Conservation (phyloP, 2,888 invertebrate genomes). For the Anagyrus pseudococci region DNA sequence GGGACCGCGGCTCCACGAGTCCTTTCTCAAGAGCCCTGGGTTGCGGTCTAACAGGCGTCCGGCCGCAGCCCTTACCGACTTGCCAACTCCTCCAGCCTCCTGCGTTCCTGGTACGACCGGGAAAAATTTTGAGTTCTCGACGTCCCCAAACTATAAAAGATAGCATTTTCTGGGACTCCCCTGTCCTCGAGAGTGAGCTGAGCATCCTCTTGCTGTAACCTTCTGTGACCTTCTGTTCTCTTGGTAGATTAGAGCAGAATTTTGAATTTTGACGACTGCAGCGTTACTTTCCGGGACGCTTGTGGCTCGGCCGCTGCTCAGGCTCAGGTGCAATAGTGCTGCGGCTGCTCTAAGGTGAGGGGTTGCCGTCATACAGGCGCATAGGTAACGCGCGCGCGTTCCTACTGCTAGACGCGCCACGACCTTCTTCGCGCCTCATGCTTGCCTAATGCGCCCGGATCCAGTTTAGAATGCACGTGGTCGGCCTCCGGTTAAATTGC, state of each 20-base stretch:
- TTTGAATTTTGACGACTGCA: background rate
- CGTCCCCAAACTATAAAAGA: constrained; percentile 47
- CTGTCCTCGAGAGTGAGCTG: too few species aligned
- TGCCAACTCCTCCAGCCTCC: constrained; percentile 27
- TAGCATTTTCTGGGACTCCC: too few species aligned
- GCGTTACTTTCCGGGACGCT: background rate
- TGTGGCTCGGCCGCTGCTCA: too few species aligned
- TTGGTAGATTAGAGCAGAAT: background rate
- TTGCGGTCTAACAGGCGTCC: too few species aligned
- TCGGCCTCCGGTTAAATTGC: constrained; percentile 43
- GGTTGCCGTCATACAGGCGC: too few species aligned
- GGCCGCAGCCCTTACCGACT: background rate
- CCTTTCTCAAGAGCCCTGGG: too few species aligned
- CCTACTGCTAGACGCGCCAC: background rate
- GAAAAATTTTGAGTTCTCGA: constrained; percentile 60
- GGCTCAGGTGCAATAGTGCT: too few species aligned
- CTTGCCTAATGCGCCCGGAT: constrained; percentile 47
- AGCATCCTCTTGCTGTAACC: background rate
- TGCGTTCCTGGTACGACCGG: constrained; percentile 47
- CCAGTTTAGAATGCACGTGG: constrained; percentile 61
- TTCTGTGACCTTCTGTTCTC: background rate
- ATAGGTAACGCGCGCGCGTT: too few species aligned
- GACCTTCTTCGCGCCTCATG: constrained; percentile 40
- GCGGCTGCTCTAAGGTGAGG: too few species aligned
- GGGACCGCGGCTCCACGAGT: background rate